phyloP scores from a whole-genome alignment of 2,797 vertebrate genomes.

The Crenichthys baileyi region DNA sequence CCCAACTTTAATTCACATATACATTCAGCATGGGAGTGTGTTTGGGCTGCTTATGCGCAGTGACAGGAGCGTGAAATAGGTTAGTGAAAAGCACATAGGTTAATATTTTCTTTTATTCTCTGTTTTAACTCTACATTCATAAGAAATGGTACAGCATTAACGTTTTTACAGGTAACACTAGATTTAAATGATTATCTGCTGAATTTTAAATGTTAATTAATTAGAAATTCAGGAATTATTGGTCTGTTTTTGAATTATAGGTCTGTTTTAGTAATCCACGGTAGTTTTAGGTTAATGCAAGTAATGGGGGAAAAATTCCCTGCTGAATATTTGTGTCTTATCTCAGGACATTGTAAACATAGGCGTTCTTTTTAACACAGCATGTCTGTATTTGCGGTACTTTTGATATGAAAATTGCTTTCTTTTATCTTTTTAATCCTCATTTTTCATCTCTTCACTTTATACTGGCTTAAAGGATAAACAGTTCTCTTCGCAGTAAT shows the following conservation, averaged over 20 bases:
- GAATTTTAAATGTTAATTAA: slow-evolving; percentile 33
- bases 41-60: slow-evolving; percentile 61
- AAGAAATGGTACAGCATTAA: not conserved
- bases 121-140: not conserved
- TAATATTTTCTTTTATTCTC: slow-evolving; percentile 51
- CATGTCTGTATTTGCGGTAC: not conserved
- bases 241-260: slow-evolving; percentile 46
- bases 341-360: slow-evolving; percentile 18
- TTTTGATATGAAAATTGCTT: slow-evolving; percentile 6
- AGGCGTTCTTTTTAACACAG: slow-evolving; percentile 6
- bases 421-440: not conserved
- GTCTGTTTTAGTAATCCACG: slow-evolving; percentile 40
- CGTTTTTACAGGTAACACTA: not conserved
- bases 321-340: slow-evolving; percentile 17
- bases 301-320: slow-evolving; percentile 10
- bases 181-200: slow-evolving; percentile 21
- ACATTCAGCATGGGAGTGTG: slow-evolving; percentile 36
- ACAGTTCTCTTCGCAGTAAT: slow-evolving; percentile 5
- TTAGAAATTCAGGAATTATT: slow-evolving; percentile 25
- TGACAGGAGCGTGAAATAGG: slow-evolving; percentile 76
- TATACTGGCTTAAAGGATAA: not conserved
- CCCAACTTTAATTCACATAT: slow-evolving; percentile 26
- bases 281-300: slow-evolving; percentile 36
- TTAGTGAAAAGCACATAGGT: slow-evolving; percentile 77
- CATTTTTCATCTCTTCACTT: not conserved